phyloP scores from a whole-genome alignment of 1,140 invertebrate species.

The Aradophagus sp. region DNA sequence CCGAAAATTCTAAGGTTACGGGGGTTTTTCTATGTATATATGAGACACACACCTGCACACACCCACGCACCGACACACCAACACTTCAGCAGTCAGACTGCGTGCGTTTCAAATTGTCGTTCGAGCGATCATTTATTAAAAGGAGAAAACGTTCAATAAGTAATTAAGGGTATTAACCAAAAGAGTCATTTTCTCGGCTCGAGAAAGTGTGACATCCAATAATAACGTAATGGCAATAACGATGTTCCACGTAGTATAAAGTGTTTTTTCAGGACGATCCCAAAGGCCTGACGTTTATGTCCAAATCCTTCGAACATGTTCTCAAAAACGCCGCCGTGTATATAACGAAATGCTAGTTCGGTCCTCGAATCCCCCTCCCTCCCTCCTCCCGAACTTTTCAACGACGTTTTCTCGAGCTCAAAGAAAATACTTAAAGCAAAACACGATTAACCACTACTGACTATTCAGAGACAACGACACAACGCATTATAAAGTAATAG shows the following conservation, averaged over 20 bases:
- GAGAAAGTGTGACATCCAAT: constrained; percentile 45
- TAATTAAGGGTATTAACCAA: constrained; percentile 33
- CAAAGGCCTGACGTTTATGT: too few species aligned
- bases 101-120: constrained; percentile 59
- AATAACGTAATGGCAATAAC: constrained; percentile 41
- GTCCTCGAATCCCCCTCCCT: too few species aligned
- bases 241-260: constrained; percentile 14
- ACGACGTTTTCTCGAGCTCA: constrained; percentile 52
- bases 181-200: constrained; percentile 48
- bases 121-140: constrained; percentile 54
- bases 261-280: too few species aligned
- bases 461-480: constrained; percentile 75
- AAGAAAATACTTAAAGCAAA: constrained; percentile 45
- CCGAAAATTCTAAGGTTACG: constrained; percentile 65
- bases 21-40: constrained; percentile 68
- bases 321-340: too few species aligned
- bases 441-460: constrained; percentile 60
- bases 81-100: constrained; percentile 46
- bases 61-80: constrained; percentile 39
- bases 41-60: constrained; percentile 54
- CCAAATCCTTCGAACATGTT: too few species aligned
- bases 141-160: constrained; percentile 46
- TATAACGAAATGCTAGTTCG: too few species aligned
- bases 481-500: constrained; percentile 73
- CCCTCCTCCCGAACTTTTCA: too few species aligned